Evolutionary conservation across 1,140 invertebrate genomes (phyloP).

Genomic region (Drosophila azteca): DNA sequence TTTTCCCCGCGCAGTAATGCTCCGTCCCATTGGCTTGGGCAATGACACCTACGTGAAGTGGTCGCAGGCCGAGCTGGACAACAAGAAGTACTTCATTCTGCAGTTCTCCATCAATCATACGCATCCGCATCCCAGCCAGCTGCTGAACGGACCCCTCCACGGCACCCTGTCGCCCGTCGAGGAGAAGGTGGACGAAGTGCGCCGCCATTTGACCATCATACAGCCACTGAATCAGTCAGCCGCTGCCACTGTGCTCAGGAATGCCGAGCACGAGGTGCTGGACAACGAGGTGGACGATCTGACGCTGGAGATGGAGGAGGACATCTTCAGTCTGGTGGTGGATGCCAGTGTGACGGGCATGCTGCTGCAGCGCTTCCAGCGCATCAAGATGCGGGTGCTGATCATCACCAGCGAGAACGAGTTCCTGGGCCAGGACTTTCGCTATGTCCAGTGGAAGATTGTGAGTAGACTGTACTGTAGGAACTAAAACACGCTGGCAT

Average conservation of each 20-base stretch:
- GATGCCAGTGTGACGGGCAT: conserved; percentile 77
- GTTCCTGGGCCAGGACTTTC: conserved; percentile 76
- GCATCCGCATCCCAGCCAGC: conserved; percentile 68
- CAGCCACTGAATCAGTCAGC: conserved; percentile 57
- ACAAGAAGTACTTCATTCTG: conserved; percentile 79
- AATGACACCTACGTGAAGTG: conserved; percentile 79
- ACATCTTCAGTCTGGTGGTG: conserved; percentile 74
- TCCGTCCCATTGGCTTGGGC: conserved; percentile 68
- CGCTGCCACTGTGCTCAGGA: conserved; percentile 49
- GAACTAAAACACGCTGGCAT: conserved; percentile 19
- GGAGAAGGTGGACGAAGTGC: conserved; percentile 64
- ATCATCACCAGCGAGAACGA: conserved; percentile 79
- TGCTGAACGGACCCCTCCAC: conserved; percentile 43
- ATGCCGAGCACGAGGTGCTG: conserved; percentile 62
- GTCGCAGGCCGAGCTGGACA: conserved; percentile 69
- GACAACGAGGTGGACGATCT: conserved; percentile 67
- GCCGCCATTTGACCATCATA: conserved; percentile 58
- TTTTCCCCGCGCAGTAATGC: conserved; percentile 51
- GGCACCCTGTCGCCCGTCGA: conserved; percentile 65
- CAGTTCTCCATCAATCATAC: conserved; percentile 80
- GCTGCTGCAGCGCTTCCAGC: conserved; percentile 67
- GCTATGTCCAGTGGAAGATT: conserved; percentile 83
- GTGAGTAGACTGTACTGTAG: conserved; percentile 82
- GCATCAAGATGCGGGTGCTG: conserved; percentile 78
- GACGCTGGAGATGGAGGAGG: conserved; percentile 67